Evolutionary conservation across 2,888 invertebrate species (phyloP).

Genomic region (Elysia crispata): DNA sequence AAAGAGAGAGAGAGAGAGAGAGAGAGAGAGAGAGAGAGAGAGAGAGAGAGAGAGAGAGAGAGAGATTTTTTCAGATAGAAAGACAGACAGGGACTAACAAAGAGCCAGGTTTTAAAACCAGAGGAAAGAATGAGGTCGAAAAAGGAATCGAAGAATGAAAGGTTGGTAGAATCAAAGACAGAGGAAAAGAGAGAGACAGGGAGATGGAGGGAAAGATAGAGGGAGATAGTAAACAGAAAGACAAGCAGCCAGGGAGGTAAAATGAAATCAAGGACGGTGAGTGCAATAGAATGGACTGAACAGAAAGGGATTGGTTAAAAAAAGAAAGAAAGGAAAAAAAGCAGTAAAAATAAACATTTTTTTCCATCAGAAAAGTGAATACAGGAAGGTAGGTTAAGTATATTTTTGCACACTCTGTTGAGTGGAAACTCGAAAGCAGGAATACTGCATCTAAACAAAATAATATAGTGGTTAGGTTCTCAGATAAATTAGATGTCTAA

Average conservation of each 20-base stretch:
- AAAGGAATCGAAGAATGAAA: conserved; percentile 1
- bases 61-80: neutral
- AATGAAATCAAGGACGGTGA: neutral
- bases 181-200: neutral
- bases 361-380: too few species aligned
- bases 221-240: neutral
- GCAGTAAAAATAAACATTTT: too few species aligned
- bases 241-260: too few species aligned
- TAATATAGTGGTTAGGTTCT: too few species aligned
- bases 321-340: neutral
- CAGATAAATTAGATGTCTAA: too few species aligned
- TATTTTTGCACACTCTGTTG: too few species aligned
- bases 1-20: neutral
- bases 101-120: too few species aligned
- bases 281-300: neutral
- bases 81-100: too few species aligned
- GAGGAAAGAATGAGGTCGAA: too few species aligned
- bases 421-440: too few species aligned
- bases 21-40: neutral
- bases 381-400: too few species aligned
- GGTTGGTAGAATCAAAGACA: neutral
- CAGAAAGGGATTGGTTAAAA: neutral
- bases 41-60: neutral
- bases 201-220: neutral
- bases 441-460: too few species aligned